These are phyloP conservation scores for Lanistes nyassanus DNA, from an alignment of 1,140 invertebrate genomes.

Conservation along the genomic window DNA sequence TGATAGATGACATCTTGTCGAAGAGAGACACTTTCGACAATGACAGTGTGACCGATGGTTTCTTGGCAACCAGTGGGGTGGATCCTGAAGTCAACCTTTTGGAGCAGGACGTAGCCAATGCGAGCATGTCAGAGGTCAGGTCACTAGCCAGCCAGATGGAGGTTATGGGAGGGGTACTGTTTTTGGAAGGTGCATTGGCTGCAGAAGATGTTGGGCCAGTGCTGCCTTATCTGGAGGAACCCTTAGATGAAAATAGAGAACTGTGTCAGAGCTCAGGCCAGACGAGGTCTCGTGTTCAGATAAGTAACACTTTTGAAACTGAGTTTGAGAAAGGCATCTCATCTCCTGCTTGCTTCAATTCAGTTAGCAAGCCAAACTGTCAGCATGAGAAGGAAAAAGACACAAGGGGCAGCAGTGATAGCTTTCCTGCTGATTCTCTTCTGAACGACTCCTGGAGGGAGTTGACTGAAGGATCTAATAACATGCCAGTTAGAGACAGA, in stretches of 20 bases:
- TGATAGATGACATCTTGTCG: too few relatives aligned
- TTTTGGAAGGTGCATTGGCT: neutral
- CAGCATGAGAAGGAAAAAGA: too few relatives aligned
- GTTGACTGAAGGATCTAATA: neutral
- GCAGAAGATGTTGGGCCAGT: neutral
- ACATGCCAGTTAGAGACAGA: neutral
- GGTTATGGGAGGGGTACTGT: slow-evolving; percentile 8
- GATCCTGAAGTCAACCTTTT: slow-evolving; percentile 6
- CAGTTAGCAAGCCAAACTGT: too few relatives aligned
- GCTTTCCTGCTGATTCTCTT: slow-evolving; percentile 1
- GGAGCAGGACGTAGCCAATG: neutral
- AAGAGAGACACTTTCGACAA: too few relatives aligned
- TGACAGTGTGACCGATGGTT: too few relatives aligned
- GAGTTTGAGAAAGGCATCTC: too few relatives aligned
- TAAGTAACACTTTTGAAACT: too few relatives aligned
- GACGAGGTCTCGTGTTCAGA: too few relatives aligned
- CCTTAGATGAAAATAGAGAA: neutral
- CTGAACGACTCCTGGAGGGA: neutral
- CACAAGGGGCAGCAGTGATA: neutral
- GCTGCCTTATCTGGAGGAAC: neutral
- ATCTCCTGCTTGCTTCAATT: too few relatives aligned
- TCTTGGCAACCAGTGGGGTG: neutral
- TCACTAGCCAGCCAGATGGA: slow-evolving; percentile 19
- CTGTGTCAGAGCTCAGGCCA: too few relatives aligned
- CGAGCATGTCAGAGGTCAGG: neutral